A percentile compares a stretch with the other conserved stretches of the same genome.
phyloP scores from a whole-genome alignment of 1,140 invertebrate genomes.

The Pseudomyrmex sp. region DNA sequence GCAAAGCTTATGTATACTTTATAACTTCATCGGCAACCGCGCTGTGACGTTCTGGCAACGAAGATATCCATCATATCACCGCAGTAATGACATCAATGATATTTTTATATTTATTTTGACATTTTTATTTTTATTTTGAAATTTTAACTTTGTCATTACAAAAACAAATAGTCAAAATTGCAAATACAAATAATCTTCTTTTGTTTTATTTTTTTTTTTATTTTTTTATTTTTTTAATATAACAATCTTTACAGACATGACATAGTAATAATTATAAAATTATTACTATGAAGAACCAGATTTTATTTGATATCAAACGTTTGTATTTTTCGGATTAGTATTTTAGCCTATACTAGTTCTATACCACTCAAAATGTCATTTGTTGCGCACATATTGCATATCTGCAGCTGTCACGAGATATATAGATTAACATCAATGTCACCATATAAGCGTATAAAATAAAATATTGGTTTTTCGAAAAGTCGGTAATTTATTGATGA shows the following conservation, averaged over 20 bases:
- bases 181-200: not conserved
- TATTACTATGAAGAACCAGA: not conserved
- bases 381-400: constrained; percentile 12
- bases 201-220: not conserved
- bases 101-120: not conserved
- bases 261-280: not conserved
- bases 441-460: constrained; percentile 23
- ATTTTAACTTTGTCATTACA: not conserved
- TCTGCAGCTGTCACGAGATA: constrained; percentile 35
- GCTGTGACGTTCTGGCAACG: not conserved
- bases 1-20: constrained; percentile 48
- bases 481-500: constrained; percentile 38
- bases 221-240: too few relatives aligned
- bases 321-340: not conserved
- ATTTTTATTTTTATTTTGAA: constrained; percentile 3
- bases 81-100: not conserved
- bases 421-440: constrained; percentile 26
- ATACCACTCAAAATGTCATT: constrained; percentile 18
- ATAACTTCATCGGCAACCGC: constrained; percentile 30
- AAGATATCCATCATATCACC: not conserved
- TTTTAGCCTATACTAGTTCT: not conserved
- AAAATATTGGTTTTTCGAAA: constrained; percentile 12
- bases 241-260: too few relatives aligned
- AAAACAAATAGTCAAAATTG: not conserved
- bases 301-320: not conserved